Evolutionary conservation across 2,888 invertebrate species (phyloP).

Genomic region (Oxycera nigricornis): DNA sequence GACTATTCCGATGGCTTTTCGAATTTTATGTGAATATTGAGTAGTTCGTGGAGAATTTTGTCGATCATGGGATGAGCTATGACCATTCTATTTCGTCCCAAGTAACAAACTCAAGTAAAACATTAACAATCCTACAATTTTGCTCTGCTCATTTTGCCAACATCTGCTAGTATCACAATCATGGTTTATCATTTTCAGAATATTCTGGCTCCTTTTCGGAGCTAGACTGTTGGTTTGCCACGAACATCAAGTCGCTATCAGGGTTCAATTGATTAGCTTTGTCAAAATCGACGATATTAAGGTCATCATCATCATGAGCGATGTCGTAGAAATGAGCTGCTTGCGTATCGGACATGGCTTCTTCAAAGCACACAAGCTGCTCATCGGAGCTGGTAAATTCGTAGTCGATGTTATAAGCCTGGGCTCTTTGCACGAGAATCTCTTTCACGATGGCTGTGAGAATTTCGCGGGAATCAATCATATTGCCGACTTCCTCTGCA

Average conservation of each 20-base stretch:
- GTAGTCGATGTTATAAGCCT: constrained; percentile 49
- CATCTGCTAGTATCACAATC: constrained; percentile 22
- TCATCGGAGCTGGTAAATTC: background rate
- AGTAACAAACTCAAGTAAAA: background rate
- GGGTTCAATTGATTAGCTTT: background rate
- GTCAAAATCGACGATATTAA: background rate
- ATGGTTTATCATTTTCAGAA: background rate
- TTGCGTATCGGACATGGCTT: background rate
- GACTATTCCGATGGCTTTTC: too few relatives aligned
- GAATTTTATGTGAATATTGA: too few relatives aligned
- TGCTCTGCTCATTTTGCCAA: background rate
- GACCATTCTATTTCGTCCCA: background rate
- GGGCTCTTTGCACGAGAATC: constrained; percentile 77
- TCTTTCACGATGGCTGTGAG: constrained; percentile 81
- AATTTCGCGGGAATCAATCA: constrained; percentile 81
- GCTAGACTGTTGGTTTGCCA: background rate
- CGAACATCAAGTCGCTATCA: background rate
- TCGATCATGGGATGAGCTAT: too few relatives aligned
- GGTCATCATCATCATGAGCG: background rate
- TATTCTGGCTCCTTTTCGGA: background rate
- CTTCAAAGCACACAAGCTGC: background rate
- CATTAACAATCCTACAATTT: background rate
- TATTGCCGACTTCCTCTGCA: constrained; percentile 78
- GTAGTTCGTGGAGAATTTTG: too few relatives aligned
- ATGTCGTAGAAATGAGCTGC: background rate